A percentile compares a stretch with the other conserved stretches of the same genome.
Conservation (phyloP, 2,113 vertebrate genomes). For the Ctenodactylus gundi region DNA sequence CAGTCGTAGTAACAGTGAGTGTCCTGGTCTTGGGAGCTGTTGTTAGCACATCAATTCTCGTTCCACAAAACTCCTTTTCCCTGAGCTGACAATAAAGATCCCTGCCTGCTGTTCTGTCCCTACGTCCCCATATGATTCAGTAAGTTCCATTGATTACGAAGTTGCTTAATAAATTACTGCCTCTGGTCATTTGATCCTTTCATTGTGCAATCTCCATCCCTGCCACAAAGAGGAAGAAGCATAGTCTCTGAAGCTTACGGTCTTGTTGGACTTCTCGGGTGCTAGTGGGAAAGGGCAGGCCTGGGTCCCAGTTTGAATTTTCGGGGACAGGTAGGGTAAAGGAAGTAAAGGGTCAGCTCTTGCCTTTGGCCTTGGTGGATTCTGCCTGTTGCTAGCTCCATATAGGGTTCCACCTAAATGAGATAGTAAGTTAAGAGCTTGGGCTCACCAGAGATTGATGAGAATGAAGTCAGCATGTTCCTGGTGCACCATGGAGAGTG, state of each 20-base stretch:
- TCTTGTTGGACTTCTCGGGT: neutral
- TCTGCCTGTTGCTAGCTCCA: neutral
- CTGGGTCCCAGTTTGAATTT: neutral
- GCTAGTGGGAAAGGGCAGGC: neutral
- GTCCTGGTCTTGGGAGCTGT: fast-evolving
- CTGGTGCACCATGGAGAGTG: neutral
- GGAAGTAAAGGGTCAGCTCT: neutral
- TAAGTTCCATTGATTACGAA: neutral
- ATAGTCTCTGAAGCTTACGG: neutral
- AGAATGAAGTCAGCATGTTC: neutral
- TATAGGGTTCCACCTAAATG: neutral
- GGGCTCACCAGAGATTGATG: neutral
- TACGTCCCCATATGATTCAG: neutral
- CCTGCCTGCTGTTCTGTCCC: fast-evolving
- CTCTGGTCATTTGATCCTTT: neutral
- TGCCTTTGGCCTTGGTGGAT: neutral
- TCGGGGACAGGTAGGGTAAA: neutral
- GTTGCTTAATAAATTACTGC: neutral
- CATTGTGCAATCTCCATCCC: neutral
- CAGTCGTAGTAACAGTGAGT: neutral
- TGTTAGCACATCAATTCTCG: neutral
- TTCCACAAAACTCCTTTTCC: neutral
- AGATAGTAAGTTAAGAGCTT: neutral
- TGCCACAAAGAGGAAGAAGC: neutral
- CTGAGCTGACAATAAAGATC: neutral